A percentile compares a stretch with the other conserved stretches of the same genome.
These are phyloP conservation scores for Ptychodera flava DNA, from an alignment of 35 echinoderm and acorn worm genomes.

Conservation along the genomic window DNA sequence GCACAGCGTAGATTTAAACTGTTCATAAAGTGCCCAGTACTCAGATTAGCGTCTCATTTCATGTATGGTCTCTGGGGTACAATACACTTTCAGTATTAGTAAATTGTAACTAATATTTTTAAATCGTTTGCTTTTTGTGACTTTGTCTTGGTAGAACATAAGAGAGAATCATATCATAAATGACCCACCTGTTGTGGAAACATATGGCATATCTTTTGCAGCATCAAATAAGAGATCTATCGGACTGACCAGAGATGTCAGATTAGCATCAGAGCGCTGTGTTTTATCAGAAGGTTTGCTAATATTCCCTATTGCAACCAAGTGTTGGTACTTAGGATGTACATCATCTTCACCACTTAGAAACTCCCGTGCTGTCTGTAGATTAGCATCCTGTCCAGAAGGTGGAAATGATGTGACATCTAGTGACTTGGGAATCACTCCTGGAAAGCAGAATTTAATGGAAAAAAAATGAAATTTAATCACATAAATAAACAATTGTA, in stretches of 20 bases:
- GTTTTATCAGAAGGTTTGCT: conserved; percentile 48
- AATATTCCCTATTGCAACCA: conserved; percentile 61
- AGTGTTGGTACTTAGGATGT: conserved; percentile 48
- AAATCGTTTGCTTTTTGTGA: no score
- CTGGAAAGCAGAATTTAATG: background rate
- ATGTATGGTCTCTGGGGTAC: no score
- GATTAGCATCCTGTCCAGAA: background rate
- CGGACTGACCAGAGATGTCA: conserved; percentile 18
- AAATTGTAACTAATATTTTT: no score
- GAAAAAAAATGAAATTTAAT: no score
- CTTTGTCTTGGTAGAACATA: no score
- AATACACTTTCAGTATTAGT: no score
- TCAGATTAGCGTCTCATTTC: no score
- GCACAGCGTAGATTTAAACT: no score
- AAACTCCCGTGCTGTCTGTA: conserved; percentile 42
- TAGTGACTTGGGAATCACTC: background rate
- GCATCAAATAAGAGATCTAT: conserved; percentile 66
- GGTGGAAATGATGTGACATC: conserved; percentile 44
- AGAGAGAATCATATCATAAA: no score
- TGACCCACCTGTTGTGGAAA: conserved; percentile 69
- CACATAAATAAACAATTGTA: no score
- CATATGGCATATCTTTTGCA: conserved; percentile 34
- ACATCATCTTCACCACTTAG: conserved; percentile 20
- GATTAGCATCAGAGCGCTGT: conserved; percentile 40
- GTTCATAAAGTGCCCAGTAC: no score